phyloP scores from a whole-genome alignment of 30 jellyfish, hydroid and myxozoan species.

The Euphysa ruthae region DNA sequence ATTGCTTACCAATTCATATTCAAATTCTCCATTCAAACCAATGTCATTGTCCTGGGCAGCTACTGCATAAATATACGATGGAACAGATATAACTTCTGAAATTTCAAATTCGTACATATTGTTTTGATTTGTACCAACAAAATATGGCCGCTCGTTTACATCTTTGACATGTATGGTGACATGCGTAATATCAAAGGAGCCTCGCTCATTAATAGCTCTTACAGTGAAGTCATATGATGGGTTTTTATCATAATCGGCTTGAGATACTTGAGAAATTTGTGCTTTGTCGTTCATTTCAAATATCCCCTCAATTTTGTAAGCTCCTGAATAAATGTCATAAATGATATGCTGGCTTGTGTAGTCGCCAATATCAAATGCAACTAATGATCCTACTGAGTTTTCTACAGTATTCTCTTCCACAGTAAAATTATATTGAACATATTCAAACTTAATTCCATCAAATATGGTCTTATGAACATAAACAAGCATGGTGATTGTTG shows the following conservation, averaged over 20 bases:
- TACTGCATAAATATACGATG: constrained; percentile 22
- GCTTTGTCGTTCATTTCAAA: neutral
- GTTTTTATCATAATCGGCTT: neutral
- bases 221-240: constrained; percentile 25
- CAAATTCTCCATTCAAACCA: constrained; percentile 19
- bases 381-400: constrained; percentile 20
- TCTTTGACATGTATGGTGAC: constrained; percentile 41
- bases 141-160: constrained; percentile 48
- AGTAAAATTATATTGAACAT: constrained; percentile 15
- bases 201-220: constrained; percentile 51
- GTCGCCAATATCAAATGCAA: constrained; percentile 39
- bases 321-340: constrained; percentile 26
- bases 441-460: constrained; percentile 20
- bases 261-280: neutral
- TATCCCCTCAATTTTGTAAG: neutral
- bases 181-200: constrained; percentile 27
- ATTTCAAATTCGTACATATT: constrained; percentile 38
- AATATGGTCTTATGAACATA: constrained; percentile 12
- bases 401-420: constrained; percentile 18
- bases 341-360: constrained; percentile 26
- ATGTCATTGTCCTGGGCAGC: constrained; percentile 37
- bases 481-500: constrained; percentile 22
- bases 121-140: constrained; percentile 26
- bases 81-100: constrained; percentile 28
- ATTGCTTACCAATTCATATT: neutral